A percentile compares a stretch with the other conserved stretches of the same genome.
phyloP scores from a whole-genome alignment of 2,113 vertebrate genomes.

The Eulemur macaco region DNA sequence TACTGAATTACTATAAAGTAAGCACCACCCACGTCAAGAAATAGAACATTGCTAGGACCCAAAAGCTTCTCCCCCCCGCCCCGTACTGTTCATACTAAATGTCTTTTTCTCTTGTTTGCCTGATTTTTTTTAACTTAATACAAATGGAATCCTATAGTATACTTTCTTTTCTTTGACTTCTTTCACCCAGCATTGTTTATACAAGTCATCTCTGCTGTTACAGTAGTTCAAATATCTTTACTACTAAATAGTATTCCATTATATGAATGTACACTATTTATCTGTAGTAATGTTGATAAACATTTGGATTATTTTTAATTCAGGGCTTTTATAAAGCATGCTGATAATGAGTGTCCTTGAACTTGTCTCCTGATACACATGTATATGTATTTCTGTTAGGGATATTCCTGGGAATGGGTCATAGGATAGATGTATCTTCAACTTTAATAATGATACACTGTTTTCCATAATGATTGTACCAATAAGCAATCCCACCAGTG shows the following conservation, averaged over 20 bases:
- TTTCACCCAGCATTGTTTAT: neutral
- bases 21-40: slow-evolving; percentile 4
- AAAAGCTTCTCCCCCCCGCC: neutral
- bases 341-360: neutral
- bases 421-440: neutral
- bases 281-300: neutral
- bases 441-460: neutral
- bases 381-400: neutral
- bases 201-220: neutral
- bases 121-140: neutral
- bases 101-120: neutral
- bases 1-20: neutral
- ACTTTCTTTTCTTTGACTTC: neutral
- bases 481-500: neutral
- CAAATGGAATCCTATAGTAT: neutral
- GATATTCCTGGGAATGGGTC: neutral
- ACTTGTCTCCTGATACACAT: neutral
- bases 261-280: neutral
- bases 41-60: neutral
- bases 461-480: neutral
- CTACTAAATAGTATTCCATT: neutral
- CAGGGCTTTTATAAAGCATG: neutral
- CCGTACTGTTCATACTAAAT: neutral
- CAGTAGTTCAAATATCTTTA: neutral
- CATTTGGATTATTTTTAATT: neutral